Percentiles rank a stretch among this genome's conserved stretches.
These are phyloP conservation scores for Tursiops truncatus DNA, from an alignment of 2,113 vertebrate species.

Conservation along the genomic window DNA sequence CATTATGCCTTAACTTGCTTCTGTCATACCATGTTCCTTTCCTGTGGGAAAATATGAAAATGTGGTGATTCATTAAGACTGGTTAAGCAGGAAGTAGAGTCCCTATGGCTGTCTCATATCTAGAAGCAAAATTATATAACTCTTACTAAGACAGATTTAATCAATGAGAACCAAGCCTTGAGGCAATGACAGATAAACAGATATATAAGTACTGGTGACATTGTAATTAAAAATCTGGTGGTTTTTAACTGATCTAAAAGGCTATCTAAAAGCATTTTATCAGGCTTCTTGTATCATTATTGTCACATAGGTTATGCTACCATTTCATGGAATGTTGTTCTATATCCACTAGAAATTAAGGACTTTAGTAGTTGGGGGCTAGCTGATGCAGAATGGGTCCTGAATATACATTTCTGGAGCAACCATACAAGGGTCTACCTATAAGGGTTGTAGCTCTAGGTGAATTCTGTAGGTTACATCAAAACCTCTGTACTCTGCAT, in stretches of 20 bases:
- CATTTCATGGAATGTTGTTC: background rate
- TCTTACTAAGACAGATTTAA: slow-evolving; percentile 71
- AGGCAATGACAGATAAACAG: slow-evolving; percentile 74
- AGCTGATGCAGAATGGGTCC: background rate
- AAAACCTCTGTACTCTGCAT: background rate
- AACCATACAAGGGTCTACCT: background rate
- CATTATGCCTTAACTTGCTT: background rate
- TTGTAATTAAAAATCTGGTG: slow-evolving; percentile 71
- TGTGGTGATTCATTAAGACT: background rate
- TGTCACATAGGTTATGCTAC: background rate
- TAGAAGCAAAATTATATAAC: slow-evolving; percentile 44
- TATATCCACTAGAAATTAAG: background rate
- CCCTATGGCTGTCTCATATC: slow-evolving; percentile 16
- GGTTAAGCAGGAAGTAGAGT: slow-evolving; percentile 16
- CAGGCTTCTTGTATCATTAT: background rate
- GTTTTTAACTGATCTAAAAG: slow-evolving; percentile 64
- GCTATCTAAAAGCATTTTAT: background rate
- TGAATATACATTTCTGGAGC: background rate
- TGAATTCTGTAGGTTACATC: background rate
- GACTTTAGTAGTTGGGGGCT: background rate
- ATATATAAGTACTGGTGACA: slow-evolving; percentile 67
- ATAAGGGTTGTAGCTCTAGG: background rate
- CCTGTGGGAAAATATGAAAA: background rate
- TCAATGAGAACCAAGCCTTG: slow-evolving; percentile 76
- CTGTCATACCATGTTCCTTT: background rate